Percentiles rank a stretch among this genome's conserved stretches.
phyloP scores from a whole-genome alignment of 53 echinoderm and acorn worm genomes.

The Pentamera pediparva region DNA sequence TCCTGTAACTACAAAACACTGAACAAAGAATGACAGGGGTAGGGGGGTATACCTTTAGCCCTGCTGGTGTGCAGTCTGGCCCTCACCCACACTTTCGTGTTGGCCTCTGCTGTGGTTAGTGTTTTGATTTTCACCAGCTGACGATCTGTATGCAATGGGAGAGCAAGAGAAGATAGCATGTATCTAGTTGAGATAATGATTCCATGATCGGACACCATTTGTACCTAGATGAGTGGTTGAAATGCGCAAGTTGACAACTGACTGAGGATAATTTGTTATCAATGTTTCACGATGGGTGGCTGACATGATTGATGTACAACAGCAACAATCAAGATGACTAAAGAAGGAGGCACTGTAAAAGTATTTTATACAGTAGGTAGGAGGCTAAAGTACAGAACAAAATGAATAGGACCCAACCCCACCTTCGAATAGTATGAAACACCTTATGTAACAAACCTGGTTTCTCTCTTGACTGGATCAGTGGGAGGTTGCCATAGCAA shows the following conservation, averaged over 20 bases:
- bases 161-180: too few relatives aligned
- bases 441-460: slow-evolving; percentile 41
- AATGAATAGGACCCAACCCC: not conserved
- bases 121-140: slow-evolving; percentile 51
- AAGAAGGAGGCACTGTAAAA: too few relatives aligned
- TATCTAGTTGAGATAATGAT: too few relatives aligned
- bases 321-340: too few relatives aligned
- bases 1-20: too few relatives aligned
- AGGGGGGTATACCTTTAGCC: slow-evolving; percentile 98
- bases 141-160: slow-evolving; percentile 55
- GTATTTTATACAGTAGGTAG: too few relatives aligned
- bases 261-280: too few relatives aligned
- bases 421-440: not conserved
- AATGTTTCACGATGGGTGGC: too few relatives aligned
- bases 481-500: slow-evolving; percentile 60
- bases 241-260: too few relatives aligned
- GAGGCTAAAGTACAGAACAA: not conserved
- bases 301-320: too few relatives aligned
- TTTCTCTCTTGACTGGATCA: slow-evolving; percentile 79
- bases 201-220: not conserved
- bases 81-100: slow-evolving; percentile 80
- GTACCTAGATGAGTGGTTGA: too few relatives aligned
- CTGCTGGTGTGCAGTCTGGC: slow-evolving; percentile 90
- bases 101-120: slow-evolving; percentile 43
- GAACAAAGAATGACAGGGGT: too few relatives aligned